phyloP scores from a whole-genome alignment of 2,888 invertebrate species.

The Desoria tigrina region DNA sequence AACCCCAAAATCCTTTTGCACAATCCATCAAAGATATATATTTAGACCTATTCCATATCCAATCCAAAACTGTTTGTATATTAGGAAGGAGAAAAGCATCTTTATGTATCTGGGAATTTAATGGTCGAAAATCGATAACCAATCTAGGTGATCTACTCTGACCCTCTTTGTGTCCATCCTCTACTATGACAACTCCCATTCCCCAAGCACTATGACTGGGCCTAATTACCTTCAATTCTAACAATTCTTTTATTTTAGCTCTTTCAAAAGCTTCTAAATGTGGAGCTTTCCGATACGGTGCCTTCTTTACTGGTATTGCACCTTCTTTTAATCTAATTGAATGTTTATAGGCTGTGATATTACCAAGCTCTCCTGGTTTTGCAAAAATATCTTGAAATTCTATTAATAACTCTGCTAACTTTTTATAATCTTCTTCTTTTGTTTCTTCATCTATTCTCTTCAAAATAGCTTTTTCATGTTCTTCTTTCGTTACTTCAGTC shows the following conservation, averaged over 20 bases:
- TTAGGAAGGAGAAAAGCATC: constrained; percentile 27
- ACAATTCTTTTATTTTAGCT: constrained; percentile 30
- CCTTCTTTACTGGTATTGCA: constrained; percentile 23
- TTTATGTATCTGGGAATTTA: constrained; percentile 23
- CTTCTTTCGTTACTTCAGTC: neutral
- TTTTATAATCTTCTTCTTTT: neutral
- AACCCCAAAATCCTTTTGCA: constrained; percentile 28
- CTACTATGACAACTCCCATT: constrained; percentile 26
- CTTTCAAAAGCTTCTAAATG: constrained; percentile 30
- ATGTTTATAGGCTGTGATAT: constrained; percentile 29
- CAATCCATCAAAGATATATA: constrained; percentile 19
- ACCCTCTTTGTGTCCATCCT: constrained; percentile 20
- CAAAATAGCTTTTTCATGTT: neutral
- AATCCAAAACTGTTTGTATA: constrained; percentile 25
- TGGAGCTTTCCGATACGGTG: constrained; percentile 31
- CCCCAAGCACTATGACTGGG: constrained; percentile 27
- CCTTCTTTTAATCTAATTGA: constrained; percentile 24
- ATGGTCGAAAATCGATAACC: constrained; percentile 16
- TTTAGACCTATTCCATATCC: constrained; percentile 18
- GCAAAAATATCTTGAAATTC: constrained; percentile 31
- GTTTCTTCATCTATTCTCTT: neutral
- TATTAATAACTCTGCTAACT: neutral
- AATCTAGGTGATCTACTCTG: constrained; percentile 7
- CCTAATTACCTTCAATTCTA: constrained; percentile 24
- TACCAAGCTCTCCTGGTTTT: constrained; percentile 29